Conservation (phyloP, 23 tunicate species). For the Clavelina lepadiformis region DNA sequence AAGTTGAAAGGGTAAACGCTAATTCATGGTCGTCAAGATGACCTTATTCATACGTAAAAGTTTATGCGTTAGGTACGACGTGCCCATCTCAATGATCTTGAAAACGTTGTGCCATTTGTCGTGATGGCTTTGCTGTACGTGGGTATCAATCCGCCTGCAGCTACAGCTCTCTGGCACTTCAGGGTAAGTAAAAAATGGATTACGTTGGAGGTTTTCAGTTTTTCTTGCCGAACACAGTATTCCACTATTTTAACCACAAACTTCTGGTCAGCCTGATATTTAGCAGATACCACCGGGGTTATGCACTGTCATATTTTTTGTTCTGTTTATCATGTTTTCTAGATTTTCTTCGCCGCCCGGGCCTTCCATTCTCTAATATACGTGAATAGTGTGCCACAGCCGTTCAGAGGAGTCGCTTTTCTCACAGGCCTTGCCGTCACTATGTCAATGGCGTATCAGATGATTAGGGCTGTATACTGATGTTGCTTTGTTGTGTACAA, state of each 20-base stretch:
- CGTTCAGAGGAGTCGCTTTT: slow-evolving; percentile 11
- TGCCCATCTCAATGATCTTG: slow-evolving; percentile 81
- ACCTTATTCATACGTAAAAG: background rate
- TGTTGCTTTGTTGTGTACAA: background rate
- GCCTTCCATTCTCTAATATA: slow-evolving; percentile 37
- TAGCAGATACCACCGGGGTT: too few relatives aligned
- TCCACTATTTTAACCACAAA: too few relatives aligned
- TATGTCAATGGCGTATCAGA: slow-evolving; percentile 34
- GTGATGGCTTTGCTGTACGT: slow-evolving; percentile 49
- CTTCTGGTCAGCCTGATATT: too few relatives aligned
- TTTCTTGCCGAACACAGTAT: too few relatives aligned
- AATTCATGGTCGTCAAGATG: too few relatives aligned
- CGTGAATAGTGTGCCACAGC: slow-evolving; percentile 36
- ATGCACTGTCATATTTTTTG: too few relatives aligned
- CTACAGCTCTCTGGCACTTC: slow-evolving; percentile 61
- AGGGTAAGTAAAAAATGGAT: slow-evolving; percentile 63
- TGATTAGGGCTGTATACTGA: slow-evolving; percentile 6
- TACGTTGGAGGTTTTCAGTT: too few relatives aligned
- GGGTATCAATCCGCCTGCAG: slow-evolving; percentile 40
- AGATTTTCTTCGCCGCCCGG: slow-evolving; percentile 38
- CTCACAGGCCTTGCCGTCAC: slow-evolving; percentile 5
- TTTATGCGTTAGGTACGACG: slow-evolving; percentile 45
- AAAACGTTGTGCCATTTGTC: slow-evolving; percentile 77
- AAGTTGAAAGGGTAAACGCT: too few relatives aligned
- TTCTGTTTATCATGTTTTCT: slow-evolving; percentile 6